Evolutionary conservation across 1,140 invertebrate genomes (phyloP).

Genomic region (Zaprionus lachaisei): DNA sequence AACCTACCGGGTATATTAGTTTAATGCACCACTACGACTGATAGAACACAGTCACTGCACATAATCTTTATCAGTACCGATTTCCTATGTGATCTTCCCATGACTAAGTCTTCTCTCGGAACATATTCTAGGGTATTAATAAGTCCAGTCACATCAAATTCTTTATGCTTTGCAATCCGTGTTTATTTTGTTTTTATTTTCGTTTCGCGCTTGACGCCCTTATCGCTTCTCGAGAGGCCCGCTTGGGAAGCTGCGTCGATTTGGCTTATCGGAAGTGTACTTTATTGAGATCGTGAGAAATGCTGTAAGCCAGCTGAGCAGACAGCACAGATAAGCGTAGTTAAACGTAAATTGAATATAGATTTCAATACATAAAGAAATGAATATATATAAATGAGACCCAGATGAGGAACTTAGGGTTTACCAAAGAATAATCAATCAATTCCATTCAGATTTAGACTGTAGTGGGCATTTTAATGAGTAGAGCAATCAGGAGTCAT

Average conservation of each 20-base stretch:
- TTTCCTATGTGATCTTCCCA: background rate
- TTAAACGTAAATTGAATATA: background rate
- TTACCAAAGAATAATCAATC: background rate
- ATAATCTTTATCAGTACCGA: background rate
- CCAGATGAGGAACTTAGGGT: slow-evolving; percentile 10
- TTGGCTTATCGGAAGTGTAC: slow-evolving; percentile 54
- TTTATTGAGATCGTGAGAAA: slow-evolving; percentile 71
- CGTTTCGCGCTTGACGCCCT: slow-evolving; percentile 9
- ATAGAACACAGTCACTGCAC: background rate
- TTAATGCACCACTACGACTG: background rate
- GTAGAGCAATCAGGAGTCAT: background rate
- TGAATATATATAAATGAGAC: slow-evolving; percentile 10
- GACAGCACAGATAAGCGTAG: background rate
- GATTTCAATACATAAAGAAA: background rate
- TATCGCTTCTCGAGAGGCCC: slow-evolving; percentile 16
- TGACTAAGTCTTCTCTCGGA: background rate
- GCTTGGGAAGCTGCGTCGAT: slow-evolving; percentile 37
- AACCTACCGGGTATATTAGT: background rate
- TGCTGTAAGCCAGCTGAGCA: slow-evolving; percentile 42
- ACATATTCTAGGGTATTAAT: background rate
- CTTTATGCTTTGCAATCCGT: background rate
- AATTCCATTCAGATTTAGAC: background rate
- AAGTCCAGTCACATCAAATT: background rate
- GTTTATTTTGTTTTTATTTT: slow-evolving; percentile 14
- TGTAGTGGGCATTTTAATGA: background rate